These are phyloP conservation scores for Lasioglossum albipes DNA, from an alignment of 1,140 invertebrate genomes.

Conservation along the genomic window DNA sequence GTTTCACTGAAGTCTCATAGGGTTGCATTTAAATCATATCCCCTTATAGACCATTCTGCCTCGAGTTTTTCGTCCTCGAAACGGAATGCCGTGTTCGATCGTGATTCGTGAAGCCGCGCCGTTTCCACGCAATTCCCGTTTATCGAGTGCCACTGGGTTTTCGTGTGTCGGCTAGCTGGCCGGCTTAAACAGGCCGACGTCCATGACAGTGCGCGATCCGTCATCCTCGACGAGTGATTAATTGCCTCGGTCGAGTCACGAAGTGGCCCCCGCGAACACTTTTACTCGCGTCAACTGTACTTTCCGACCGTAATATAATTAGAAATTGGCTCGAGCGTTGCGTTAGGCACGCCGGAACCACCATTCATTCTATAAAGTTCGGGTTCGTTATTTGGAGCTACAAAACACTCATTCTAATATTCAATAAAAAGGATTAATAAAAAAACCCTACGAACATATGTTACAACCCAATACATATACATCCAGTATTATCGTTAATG, in stretches of 20 bases:
- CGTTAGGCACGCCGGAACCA: too few relatives aligned
- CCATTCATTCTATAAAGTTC: too few relatives aligned
- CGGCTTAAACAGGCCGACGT: constrained; percentile 50
- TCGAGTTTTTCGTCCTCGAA: background rate
- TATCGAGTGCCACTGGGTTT: constrained; percentile 52
- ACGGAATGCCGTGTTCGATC: constrained; percentile 51
- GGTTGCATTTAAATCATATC: too few relatives aligned
- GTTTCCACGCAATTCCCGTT: constrained; percentile 57
- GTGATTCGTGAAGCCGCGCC: constrained; percentile 44
- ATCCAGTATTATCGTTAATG: too few relatives aligned
- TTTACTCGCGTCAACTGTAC: background rate
- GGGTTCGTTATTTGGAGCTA: too few relatives aligned
- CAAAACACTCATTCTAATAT: too few relatives aligned
- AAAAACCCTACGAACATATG: too few relatives aligned
- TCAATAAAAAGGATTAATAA: too few relatives aligned
- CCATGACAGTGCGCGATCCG: constrained; percentile 42
- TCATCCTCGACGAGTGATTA: constrained; percentile 44
- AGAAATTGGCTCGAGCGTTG: background rate
- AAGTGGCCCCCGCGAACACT: background rate
- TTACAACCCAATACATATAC: too few relatives aligned
- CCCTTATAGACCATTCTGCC: too few relatives aligned
- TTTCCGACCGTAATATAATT: background rate
- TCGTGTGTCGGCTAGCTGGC: constrained; percentile 37
- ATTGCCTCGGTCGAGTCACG: background rate
- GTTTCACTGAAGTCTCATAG: too few relatives aligned